Conservation (phyloP, 1,140 invertebrate genomes). For the Musca domestica region DNA sequence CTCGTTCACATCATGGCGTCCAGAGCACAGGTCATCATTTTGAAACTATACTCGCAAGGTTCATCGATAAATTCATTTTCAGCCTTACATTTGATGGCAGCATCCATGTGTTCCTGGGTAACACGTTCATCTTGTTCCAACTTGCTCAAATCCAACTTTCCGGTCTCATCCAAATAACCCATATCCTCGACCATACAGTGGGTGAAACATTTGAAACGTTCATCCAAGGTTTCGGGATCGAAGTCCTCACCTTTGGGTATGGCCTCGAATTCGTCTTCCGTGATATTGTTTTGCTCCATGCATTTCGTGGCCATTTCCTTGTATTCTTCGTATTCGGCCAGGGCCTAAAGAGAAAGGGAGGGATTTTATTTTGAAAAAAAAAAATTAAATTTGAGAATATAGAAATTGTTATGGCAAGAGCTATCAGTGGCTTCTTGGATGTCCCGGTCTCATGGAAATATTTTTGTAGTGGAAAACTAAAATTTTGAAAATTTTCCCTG, state of each 20-base stretch:
- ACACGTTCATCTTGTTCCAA: conserved; percentile 4
- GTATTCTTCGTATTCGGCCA: no score
- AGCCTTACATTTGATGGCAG: conserved; percentile 7
- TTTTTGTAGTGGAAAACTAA: no score
- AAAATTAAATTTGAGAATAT: no score
- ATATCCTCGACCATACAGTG: conserved; percentile 6
- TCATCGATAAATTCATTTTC: conserved; percentile 18
- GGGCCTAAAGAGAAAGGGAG: no score
- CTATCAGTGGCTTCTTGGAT: no score
- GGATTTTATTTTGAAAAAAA: no score
- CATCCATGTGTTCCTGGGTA: background rate
- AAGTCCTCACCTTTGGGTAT: background rate
- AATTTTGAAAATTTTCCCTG: no score
- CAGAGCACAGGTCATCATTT: background rate
- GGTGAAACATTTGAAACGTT: conserved; percentile 16
- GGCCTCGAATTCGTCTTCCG: background rate
- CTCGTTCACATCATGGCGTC: background rate
- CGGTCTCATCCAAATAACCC: conserved; percentile 6
- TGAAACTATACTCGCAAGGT: conserved; percentile 20
- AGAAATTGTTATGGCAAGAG: no score
- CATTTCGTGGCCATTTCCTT: no score
- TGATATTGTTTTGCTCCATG: background rate
- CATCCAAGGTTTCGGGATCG: background rate
- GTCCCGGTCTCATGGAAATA: no score
- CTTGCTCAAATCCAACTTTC: background rate